Evolutionary conservation across 2,888 invertebrate species (phyloP).

Genomic region (Ashinkailepas kermadecensis): DNA sequence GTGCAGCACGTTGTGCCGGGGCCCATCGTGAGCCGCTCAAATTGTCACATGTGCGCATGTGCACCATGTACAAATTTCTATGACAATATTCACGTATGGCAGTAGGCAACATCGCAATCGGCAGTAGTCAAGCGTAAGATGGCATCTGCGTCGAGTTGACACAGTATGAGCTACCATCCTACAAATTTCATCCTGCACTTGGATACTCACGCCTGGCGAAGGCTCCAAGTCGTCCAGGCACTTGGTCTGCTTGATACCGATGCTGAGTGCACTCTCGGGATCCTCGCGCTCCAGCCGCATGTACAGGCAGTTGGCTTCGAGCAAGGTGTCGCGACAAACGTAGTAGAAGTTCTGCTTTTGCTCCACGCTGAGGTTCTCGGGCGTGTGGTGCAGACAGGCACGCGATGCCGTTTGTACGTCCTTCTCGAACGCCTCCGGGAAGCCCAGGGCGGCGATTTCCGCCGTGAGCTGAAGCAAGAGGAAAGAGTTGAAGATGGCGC

Average conservation of each 20-base stretch:
- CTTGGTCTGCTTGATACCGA: neutral
- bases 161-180: neutral
- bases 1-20: neutral
- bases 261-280: neutral
- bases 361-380: neutral
- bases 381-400: slow-evolving; percentile 3
- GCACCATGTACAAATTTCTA: neutral
- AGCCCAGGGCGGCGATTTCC: neutral
- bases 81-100: neutral
- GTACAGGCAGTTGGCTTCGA: neutral
- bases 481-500: no score
- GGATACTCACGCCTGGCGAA: neutral
- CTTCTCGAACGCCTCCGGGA: neutral
- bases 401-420: neutral
- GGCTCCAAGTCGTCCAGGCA: neutral
- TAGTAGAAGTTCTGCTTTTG: slow-evolving; percentile 10
- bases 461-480: neutral
- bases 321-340: neutral
- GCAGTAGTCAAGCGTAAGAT: neutral
- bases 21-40: no score
- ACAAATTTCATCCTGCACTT: neutral
- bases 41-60: neutral
- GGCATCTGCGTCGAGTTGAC: neutral
- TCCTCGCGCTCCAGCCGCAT: neutral
- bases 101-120: neutral